Percentiles rank a stretch among this genome's conserved stretches.
Evolutionary conservation across 2,797 vertebrate species (phyloP).

Genomic region (Atherinosoma microstoma): DNA sequence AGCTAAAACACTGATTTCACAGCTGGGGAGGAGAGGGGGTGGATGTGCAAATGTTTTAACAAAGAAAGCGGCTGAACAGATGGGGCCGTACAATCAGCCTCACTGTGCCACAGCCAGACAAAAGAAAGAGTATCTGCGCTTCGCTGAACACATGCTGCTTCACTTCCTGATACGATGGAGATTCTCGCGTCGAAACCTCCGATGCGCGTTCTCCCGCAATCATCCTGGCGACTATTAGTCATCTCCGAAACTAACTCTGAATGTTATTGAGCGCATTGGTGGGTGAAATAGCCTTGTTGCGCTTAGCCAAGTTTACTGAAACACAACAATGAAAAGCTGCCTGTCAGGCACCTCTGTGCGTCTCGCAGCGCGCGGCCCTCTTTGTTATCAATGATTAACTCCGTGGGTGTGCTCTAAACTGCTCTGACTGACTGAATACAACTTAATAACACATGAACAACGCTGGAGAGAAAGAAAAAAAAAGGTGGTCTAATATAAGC

Average conservation of each 20-base stretch:
- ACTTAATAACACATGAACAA: slow-evolving; percentile 38
- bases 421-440: neutral
- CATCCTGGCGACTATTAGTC: neutral
- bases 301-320: slow-evolving; percentile 12
- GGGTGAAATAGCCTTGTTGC: neutral
- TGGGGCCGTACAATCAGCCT: slow-evolving; percentile 36
- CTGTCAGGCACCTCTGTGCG: slow-evolving; percentile 24
- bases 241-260: neutral
- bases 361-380: slow-evolving; percentile 26
- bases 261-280: neutral
- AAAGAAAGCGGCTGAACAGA: slow-evolving; percentile 57
- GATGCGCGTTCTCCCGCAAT: neutral
- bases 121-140: slow-evolving; percentile 54
- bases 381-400: slow-evolving; percentile 66
- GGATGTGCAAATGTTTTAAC: slow-evolving; percentile 1
- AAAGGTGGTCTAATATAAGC: neutral
- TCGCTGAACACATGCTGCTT: slow-evolving; percentile 43
- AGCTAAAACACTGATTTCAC: neutral
- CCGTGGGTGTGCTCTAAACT: slow-evolving; percentile 35
- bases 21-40: neutral
- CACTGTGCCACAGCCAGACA: slow-evolving; percentile 44
- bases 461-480: neutral
- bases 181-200: slow-evolving; percentile 16
- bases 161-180: slow-evolving; percentile 73
- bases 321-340: slow-evolving; percentile 12